Conservation (phyloP, 2,113 vertebrate species). For the Indri indri region DNA sequence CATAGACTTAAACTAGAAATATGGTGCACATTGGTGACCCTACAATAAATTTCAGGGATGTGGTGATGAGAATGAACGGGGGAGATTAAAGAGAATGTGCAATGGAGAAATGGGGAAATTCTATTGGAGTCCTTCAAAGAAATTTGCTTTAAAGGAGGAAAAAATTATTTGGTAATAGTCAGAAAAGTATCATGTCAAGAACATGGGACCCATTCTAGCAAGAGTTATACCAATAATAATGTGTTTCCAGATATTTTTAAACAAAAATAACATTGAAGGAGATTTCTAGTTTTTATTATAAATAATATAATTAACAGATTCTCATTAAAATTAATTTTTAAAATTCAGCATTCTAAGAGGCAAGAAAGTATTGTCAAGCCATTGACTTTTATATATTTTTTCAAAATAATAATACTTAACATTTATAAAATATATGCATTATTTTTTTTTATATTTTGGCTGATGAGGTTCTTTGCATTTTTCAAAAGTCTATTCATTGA, state of each 20-base stretch:
- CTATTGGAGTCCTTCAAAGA: not conserved
- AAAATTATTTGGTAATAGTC: not conserved
- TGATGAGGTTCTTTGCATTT: not conserved
- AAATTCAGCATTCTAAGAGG: not conserved
- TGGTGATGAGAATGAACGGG: not conserved
- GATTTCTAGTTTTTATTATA: not conserved
- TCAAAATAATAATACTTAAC: not conserved
- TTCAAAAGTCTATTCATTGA: not conserved
- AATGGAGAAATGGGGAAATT: not conserved
- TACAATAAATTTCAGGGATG: not conserved
- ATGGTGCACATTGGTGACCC: not conserved
- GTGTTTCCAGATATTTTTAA: not conserved
- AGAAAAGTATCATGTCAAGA: not conserved
- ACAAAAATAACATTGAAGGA: not conserved
- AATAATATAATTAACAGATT: not conserved
- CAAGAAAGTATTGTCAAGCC: not conserved
- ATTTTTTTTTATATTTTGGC: not conserved
- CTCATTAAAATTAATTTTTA: not conserved
- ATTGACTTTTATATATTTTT: not conserved
- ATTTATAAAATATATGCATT: not conserved
- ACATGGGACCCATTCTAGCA: not conserved
- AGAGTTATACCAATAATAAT: too few relatives aligned
- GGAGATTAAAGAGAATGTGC: not conserved
- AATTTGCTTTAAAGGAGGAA: not conserved
- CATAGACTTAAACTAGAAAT: not conserved